A percentile compares a stretch with the other conserved stretches of the same genome.
These are phyloP conservation scores for Sebastes baramenuke DNA, from an alignment of 2,797 vertebrate genomes.

Conservation along the genomic window DNA sequence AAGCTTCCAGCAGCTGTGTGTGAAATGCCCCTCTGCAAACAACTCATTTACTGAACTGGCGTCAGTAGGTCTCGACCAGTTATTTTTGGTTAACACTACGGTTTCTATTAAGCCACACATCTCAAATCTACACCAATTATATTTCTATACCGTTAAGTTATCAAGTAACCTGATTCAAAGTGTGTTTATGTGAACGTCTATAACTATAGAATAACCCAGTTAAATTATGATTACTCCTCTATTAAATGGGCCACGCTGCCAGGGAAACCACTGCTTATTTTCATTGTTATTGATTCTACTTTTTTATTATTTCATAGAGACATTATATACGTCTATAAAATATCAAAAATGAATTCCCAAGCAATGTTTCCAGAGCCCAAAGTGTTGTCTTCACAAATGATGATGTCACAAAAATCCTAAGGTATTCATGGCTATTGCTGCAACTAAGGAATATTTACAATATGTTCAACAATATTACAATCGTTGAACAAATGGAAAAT, in stretches of 20 bases:
- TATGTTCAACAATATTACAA: too few species aligned
- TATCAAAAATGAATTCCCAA: too few species aligned
- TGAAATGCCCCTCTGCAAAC: not conserved
- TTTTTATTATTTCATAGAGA: not conserved
- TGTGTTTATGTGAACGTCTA: not conserved
- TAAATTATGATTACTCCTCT: not conserved
- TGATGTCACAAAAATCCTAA: too few species aligned
- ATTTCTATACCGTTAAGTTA: not conserved
- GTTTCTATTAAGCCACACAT: not conserved
- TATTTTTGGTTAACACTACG: not conserved
- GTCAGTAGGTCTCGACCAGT: not conserved
- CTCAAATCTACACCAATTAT: not conserved
- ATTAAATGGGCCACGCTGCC: not conserved
- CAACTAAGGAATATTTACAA: too few species aligned
- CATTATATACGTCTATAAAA: too few species aligned
- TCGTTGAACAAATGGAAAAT: not conserved
- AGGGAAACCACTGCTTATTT: not conserved
- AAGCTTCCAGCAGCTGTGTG: not conserved
- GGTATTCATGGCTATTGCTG: too few species aligned
- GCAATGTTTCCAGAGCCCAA: not conserved
- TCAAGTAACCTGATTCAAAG: not conserved
- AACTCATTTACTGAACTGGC: not conserved
- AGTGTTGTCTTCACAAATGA: too few species aligned
- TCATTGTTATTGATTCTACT: not conserved
- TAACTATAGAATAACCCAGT: not conserved